These are phyloP conservation scores for Cranoglanis bouderius DNA, from an alignment of 2,113 vertebrate genomes.

Conservation along the genomic window DNA sequence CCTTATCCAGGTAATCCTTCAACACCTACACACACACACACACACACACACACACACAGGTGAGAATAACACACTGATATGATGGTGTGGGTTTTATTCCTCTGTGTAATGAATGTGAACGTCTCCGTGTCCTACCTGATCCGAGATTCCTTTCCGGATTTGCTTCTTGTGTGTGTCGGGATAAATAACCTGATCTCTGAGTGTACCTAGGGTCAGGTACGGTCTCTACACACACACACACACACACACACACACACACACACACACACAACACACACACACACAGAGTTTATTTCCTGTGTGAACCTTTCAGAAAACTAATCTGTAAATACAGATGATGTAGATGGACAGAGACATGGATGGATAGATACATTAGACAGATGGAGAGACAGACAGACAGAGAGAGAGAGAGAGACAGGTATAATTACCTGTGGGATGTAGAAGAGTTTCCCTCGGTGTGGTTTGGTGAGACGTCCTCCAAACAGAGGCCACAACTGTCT, in stretches of 20 bases:
- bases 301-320: not conserved
- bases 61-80: not conserved
- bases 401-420: not conserved
- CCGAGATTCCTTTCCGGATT: constrained; percentile 80
- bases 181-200: constrained; percentile 88
- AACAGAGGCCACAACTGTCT: constrained; percentile 92
- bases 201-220: constrained; percentile 84
- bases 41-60: not conserved
- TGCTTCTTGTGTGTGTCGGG: constrained; percentile 83
- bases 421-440: constrained; percentile 92
- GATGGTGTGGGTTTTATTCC: not conserved
- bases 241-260: constrained; percentile 10
- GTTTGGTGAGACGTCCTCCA: constrained; percentile 91
- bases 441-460: constrained; percentile 93
- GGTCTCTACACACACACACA: constrained; percentile 70
- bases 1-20: constrained; percentile 92
- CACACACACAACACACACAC: constrained; percentile 7
- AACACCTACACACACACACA: constrained; percentile 70
- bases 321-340: not conserved
- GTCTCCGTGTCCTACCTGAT: constrained; percentile 66
- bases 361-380: not conserved
- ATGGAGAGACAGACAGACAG: not conserved
- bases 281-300: not conserved
- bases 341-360: too few species aligned
- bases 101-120: not conserved